Conservation (phyloP, 2,113 vertebrate species). For the Zeus faber region DNA sequence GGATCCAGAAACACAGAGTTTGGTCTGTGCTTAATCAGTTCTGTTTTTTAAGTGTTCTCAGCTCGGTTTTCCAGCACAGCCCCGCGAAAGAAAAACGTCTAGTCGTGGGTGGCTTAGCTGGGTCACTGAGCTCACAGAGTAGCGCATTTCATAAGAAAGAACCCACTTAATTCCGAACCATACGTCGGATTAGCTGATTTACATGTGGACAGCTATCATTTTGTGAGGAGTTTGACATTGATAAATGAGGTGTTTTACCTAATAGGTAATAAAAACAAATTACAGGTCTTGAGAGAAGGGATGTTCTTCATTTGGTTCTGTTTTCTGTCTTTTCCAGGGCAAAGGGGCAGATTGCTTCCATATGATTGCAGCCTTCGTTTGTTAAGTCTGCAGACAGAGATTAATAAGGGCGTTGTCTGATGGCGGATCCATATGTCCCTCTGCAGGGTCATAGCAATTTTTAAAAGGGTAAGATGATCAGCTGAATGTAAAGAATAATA, state of each 20-base stretch:
- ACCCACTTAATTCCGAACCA: constrained; percentile 80
- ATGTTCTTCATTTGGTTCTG: constrained; percentile 77
- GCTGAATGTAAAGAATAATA: constrained; percentile 24
- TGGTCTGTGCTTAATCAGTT: constrained; percentile 76
- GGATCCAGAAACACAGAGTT: constrained; percentile 61
- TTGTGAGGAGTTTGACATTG: constrained; percentile 77
- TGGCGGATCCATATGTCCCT: constrained; percentile 47
- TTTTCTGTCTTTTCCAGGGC: constrained; percentile 72
- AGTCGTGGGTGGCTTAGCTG: constrained; percentile 74
- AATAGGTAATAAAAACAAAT: constrained; percentile 84
- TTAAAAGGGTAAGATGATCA: constrained; percentile 30
- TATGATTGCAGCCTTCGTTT: constrained; percentile 75
- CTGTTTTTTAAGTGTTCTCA: constrained; percentile 72
- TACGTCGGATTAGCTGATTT: constrained; percentile 79
- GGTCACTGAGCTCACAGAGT: constrained; percentile 79
- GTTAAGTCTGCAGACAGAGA: constrained; percentile 67
- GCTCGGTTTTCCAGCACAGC: constrained; percentile 66
- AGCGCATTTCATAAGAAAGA: constrained; percentile 76
- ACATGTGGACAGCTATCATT: constrained; percentile 83
- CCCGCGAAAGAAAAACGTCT: constrained; percentile 67
- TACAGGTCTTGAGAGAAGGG: constrained; percentile 76
- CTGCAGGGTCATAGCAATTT: constrained; percentile 9
- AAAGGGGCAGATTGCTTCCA: constrained; percentile 74
- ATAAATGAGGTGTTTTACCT: constrained; percentile 83
- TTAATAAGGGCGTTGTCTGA: constrained; percentile 63